Base-by-base conservation (phyloP, 1,140 invertebrate genomes). In the Xylocopa sonorina region DNA sequence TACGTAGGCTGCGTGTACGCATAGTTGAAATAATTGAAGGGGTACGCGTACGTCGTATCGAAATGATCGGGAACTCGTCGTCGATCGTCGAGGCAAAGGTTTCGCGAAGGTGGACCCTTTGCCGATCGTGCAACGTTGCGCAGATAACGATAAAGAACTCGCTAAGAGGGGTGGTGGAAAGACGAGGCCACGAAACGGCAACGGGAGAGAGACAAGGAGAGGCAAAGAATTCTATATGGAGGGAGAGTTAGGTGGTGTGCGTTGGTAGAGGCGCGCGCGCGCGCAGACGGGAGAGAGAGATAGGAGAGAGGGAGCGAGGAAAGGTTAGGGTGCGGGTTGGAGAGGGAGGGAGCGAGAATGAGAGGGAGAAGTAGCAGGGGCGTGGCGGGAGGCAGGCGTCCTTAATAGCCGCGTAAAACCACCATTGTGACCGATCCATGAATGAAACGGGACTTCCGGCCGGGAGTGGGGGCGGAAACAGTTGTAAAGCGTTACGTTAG, bases 381-480 rank as follows among this genome's bases (percentile, higher is more conserved):
- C 82, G 80, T 72, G 87, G 79, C 78, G 87, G 81, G 83, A 83
- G 87, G 74, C 60, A 83, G 88, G 86, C 89, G 88, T 89, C 88
- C 89, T 89, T 89, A 90, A 90, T 90, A 90, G 89, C 90, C 87
- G 87, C 89, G 90, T 91, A 91, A 91, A 91, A 91, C 90, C 89
- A 89, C 90, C 90, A 91, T 91, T 90, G 88, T 91, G 90, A 91
- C 89, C 90, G 89, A 91, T 89, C 87, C 90, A 90, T 91, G 90
- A 91, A 91, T 91, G 90, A 91, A 91, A 90, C 88, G 90, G 89
- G 90, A 91, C 90, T 91, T 91, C 90, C 90, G 88, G 89, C 87
- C 87, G 82, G 82, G 88, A 89, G 89, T 89, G 89, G 88, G 89
- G 89, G 89, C 90, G 90, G 90, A 90, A 90, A 90, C 90, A 90